Percentiles rank a stretch among this genome's conserved stretches.
phyloP scores from a whole-genome alignment of 2,888 invertebrate species.

The Latrodectus elegans region DNA sequence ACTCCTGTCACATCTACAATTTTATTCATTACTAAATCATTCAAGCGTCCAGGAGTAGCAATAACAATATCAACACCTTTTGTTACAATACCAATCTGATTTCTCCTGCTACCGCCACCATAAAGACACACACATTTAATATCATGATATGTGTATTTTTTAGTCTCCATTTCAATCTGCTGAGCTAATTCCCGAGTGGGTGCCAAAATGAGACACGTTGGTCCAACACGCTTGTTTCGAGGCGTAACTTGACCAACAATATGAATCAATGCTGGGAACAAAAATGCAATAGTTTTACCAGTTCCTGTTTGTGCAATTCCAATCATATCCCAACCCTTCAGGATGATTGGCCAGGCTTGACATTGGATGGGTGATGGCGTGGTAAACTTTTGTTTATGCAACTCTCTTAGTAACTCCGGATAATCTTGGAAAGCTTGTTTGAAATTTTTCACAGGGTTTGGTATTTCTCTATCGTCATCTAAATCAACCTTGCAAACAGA shows the following conservation, averaged over 20 bases:
- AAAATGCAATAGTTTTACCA: conserved; percentile 95
- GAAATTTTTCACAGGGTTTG: conserved; percentile 87
- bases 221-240: conserved; percentile 83
- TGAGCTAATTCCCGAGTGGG: conserved; percentile 94
- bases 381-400: conserved; percentile 85
- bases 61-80: conserved; percentile 95
- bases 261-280: conserved; percentile 93
- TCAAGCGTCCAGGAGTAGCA: conserved; percentile 94
- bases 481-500: conserved; percentile 78
- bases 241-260: conserved; percentile 88
- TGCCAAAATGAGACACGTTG: conserved; percentile 90
- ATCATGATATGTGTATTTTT: conserved; percentile 89
- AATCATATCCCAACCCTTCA: conserved; percentile 93
- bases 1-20: conserved; percentile 84
- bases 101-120: conserved; percentile 88
- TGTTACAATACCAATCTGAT: conserved; percentile 84
- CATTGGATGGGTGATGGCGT: conserved; percentile 93
- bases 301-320: conserved; percentile 90
- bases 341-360: conserved; percentile 94
- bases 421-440: conserved; percentile 87
- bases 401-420: conserved; percentile 88
- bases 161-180: conserved; percentile 93
- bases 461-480: conserved; percentile 77
- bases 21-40: conserved; percentile 86
- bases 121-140: conserved; percentile 92